These are phyloP conservation scores for Cyclargus thomasi DNA, from an alignment of 1,140 invertebrate genomes.

Conservation along the genomic window DNA sequence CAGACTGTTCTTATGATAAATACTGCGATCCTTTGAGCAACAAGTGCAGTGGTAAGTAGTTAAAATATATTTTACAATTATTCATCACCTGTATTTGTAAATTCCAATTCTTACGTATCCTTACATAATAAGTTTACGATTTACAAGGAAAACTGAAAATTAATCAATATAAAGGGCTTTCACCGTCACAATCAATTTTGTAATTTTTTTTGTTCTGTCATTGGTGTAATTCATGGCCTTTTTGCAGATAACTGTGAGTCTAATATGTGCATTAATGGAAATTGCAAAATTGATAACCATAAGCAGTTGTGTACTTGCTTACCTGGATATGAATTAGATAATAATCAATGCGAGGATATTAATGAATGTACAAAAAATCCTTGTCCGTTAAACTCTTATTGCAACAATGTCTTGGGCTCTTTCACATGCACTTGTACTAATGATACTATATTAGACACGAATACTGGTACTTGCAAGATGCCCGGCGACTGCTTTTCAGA, in stretches of 20 bases:
- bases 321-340: conserved; percentile 81
- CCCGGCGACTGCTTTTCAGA: conserved; percentile 89
- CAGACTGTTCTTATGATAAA: conserved; percentile 84
- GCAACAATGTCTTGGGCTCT: conserved; percentile 85
- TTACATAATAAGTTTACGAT: too few relatives aligned
- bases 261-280: conserved; percentile 83
- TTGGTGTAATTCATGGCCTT: conserved; percentile 20
- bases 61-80: conserved; percentile 11
- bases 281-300: conserved; percentile 82
- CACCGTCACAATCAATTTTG: too few relatives aligned
- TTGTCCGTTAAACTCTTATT: conserved; percentile 86
- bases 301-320: conserved; percentile 83
- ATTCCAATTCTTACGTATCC: too few relatives aligned
- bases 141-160: too few relatives aligned
- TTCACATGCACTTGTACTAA: conserved; percentile 85
- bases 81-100: not conserved
- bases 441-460: conserved; percentile 87
- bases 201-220: too few relatives aligned
- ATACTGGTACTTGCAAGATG: conserved; percentile 79
- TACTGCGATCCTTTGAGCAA: conserved; percentile 84
- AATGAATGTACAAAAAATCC: conserved; percentile 86
- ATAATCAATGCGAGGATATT: conserved; percentile 85
- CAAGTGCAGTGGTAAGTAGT: conserved; percentile 82
- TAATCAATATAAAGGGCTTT: too few relatives aligned
- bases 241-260: conserved; percentile 84